Evolutionary conservation across 2,113 vertebrate species (phyloP).

Genomic region (Poeciliopsis occidentalis): DNA sequence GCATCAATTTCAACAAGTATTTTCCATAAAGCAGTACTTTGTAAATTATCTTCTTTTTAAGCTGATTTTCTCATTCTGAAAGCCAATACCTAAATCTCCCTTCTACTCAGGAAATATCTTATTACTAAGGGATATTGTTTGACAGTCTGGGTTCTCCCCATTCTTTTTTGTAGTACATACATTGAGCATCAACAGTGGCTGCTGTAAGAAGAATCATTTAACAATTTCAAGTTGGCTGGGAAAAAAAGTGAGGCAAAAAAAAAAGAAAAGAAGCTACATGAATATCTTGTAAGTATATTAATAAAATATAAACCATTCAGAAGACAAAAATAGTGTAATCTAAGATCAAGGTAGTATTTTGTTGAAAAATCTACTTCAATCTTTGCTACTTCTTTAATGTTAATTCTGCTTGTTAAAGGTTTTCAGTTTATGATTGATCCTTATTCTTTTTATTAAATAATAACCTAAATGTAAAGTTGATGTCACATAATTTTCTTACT

Average conservation of each 20-base stretch:
- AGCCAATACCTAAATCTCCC: neutral
- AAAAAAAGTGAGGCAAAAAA: neutral
- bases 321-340: too few species aligned
- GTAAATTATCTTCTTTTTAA: neutral
- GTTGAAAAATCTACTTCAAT: too few species aligned
- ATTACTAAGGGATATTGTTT: neutral
- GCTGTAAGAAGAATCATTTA: neutral
- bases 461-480: too few species aligned
- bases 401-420: too few species aligned
- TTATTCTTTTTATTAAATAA: too few species aligned
- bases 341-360: too few species aligned
- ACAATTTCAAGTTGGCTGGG: neutral
- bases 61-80: neutral
- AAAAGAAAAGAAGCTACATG: neutral
- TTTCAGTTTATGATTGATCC: too few species aligned
- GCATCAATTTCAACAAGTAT: neutral
- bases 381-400: too few species aligned
- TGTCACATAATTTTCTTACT: too few species aligned
- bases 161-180: neutral
- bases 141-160: slow-evolving; percentile 5
- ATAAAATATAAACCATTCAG: too few species aligned
- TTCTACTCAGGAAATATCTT: neutral
- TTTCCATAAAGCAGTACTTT: neutral
- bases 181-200: neutral
- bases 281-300: too few species aligned